Evolutionary conservation across 2,113 vertebrate genomes (phyloP), one percentile per base, ranked within the genome.

Genomic region (Laticauda laticaudata): DNA sequence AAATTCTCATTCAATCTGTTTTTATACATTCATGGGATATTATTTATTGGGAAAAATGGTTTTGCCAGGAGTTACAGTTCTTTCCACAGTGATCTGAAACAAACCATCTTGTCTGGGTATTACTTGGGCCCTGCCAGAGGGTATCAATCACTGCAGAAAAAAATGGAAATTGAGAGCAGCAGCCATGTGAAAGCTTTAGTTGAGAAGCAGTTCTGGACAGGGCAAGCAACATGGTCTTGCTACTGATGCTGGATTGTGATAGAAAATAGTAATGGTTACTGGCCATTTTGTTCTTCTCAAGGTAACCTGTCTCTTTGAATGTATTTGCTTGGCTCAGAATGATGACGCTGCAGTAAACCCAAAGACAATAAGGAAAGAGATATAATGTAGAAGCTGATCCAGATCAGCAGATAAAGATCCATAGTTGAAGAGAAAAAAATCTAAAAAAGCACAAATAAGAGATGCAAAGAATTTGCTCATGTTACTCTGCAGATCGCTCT

Each of bases 1-100:
- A 93, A 87, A 91, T 94, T 91, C 94, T 95, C 93, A 90, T 88
- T 89, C 92, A 3, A 91, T 94, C 20, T 81, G 11, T 14, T 14
- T 48, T n/a, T 64, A 81, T 45, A 53, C 39, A 2, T 55, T 85
- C 43, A 4, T 86, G n/a, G n/a, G 26, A 61, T 59, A n/a, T 34
- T 51, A 8, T 14, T 59, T 59, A 75, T 59, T 69, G 11, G 51
- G 26, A 21, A 75, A 26, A 10, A 39, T 53, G 29, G 48, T 3
- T 39, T 64, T 29, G 2, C 87, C 48, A 57, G 18, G n/a, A 21
- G 87, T 43, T 34, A 85, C 29, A 61, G 34, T 15, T 26, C 8
- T 45, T 92, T 56, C 75, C 14, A 8, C 14, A n/a, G 11, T 90
- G 29, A 12, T 7, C 15, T 53, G 88, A 59, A 26, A 54, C 21